phyloP scores from a whole-genome alignment of 2,888 invertebrate species.

The Cataglyphis rosenhaueri region DNA sequence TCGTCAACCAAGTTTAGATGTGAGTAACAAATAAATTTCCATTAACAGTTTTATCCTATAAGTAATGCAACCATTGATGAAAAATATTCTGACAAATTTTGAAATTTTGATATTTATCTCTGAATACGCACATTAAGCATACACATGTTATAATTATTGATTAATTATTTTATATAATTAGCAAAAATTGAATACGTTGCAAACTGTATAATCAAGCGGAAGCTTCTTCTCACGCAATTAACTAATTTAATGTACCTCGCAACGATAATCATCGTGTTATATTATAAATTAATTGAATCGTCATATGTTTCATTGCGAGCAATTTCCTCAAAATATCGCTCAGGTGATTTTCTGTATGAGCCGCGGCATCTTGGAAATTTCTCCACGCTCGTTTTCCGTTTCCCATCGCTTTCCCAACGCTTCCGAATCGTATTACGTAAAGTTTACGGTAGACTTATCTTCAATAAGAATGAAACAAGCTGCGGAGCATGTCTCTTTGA shows the following conservation, averaged over 20 bases:
- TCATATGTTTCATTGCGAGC: not conserved
- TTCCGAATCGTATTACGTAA: constrained; percentile 38
- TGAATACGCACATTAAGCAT: not conserved
- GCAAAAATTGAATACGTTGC: not conserved
- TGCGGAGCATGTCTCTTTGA: constrained; percentile 10
- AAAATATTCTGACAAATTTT: not conserved
- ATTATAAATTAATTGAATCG: constrained; percentile 8
- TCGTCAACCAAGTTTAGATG: constrained; percentile 28
- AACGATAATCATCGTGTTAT: constrained; percentile 1
- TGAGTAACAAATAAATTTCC: constrained; percentile 18
- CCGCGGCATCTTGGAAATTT: constrained; percentile 18
- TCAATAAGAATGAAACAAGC: constrained; percentile 41
- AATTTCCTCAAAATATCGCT: not conserved
- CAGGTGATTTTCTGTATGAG: not conserved
- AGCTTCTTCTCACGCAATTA: not conserved
- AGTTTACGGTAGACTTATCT: constrained; percentile 33
- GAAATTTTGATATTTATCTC: not conserved
- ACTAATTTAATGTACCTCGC: constrained; percentile 17
- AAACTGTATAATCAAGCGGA: not conserved
- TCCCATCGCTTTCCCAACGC: not conserved
- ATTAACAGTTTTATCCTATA: constrained; percentile 8
- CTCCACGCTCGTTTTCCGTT: constrained; percentile 1
- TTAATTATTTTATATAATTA: not conserved
- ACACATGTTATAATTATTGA: not conserved
- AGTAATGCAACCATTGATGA: not conserved